Evolutionary conservation across 2,797 vertebrate species (phyloP).

Genomic region (Antennarius maculatus): DNA sequence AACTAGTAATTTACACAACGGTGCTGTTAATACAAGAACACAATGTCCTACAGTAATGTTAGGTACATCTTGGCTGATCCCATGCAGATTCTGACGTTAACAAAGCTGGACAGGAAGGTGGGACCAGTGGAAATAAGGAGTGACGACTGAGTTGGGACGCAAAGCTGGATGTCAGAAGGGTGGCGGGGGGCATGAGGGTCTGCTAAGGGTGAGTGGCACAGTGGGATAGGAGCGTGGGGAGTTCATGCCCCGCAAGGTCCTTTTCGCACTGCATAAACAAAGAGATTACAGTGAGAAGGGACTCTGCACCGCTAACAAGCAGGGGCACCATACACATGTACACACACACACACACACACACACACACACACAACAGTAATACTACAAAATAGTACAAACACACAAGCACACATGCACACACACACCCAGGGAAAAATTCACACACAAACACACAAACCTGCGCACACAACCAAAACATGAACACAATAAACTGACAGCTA

Average conservation of each 20-base stretch:
- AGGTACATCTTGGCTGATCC: slow-evolving; percentile 34
- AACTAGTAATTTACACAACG: too few relatives aligned
- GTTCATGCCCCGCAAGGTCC: slow-evolving; percentile 78
- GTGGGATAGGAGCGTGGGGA: slow-evolving; percentile 80
- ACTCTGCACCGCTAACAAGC: slow-evolving; percentile 84
- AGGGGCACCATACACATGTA: slow-evolving; percentile 65
- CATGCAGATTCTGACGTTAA: slow-evolving; percentile 53
- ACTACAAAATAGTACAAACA: slow-evolving; percentile 3
- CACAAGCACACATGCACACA: not conserved
- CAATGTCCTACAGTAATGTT: not conserved
- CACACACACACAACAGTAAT: slow-evolving; percentile 1
- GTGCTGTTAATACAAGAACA: too few relatives aligned
- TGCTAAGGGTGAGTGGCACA: slow-evolving; percentile 75
- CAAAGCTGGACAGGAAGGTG: slow-evolving; percentile 55
- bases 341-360: slow-evolving; percentile 14
- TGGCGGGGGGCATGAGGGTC: slow-evolving; percentile 74
- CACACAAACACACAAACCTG: slow-evolving; percentile 22
- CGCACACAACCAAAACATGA: slow-evolving; percentile 50
- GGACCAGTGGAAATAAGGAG: slow-evolving; percentile 46
- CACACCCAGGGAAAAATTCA: slow-evolving; percentile 4
- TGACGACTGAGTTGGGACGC: slow-evolving; percentile 48
- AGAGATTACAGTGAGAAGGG: slow-evolving; percentile 87
- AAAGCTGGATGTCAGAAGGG: slow-evolving; percentile 64
- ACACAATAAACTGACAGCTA: slow-evolving; percentile 74
- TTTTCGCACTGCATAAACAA: slow-evolving; percentile 83